phyloP scores from a whole-genome alignment of 2,113 vertebrate species.

The Lepus europaeus region DNA sequence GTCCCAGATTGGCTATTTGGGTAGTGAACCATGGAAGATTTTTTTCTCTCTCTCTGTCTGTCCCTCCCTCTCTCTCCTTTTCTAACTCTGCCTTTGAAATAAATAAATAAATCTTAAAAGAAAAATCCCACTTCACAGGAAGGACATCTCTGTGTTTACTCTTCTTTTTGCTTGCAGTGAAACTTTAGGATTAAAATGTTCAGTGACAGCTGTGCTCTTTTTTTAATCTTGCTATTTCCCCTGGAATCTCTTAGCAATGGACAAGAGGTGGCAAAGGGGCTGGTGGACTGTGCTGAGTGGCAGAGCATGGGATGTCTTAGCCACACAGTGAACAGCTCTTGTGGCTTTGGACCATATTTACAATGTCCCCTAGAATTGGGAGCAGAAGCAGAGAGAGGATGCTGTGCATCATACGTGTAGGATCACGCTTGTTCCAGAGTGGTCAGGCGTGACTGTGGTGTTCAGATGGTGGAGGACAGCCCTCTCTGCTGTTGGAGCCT shows the following conservation, averaged over 20 bases:
- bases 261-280: neutral
- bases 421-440: too few species aligned
- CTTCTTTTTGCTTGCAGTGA: neutral
- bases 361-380: neutral
- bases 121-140: neutral
- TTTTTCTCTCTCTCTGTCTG: too few species aligned
- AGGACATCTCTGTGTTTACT: neutral
- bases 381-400: neutral
- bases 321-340: neutral
- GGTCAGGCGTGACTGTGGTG: neutral
- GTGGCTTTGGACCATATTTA: neutral
- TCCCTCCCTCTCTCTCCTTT: too few species aligned
- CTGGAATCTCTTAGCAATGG: neutral
- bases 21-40: too few species aligned
- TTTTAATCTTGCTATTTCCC: constrained; percentile 15
- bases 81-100: too few species aligned
- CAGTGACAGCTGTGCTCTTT: neutral
- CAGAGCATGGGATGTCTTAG: neutral
- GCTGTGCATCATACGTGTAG: neutral
- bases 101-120: too few species aligned
- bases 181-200: neutral
- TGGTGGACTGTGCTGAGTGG: neutral
- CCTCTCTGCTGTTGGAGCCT: neutral
- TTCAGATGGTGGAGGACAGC: neutral
- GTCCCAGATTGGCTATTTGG: neutral